Base-by-base conservation (phyloP, 2,797 vertebrate genomes). In the Heterohyrax brucei region DNA sequence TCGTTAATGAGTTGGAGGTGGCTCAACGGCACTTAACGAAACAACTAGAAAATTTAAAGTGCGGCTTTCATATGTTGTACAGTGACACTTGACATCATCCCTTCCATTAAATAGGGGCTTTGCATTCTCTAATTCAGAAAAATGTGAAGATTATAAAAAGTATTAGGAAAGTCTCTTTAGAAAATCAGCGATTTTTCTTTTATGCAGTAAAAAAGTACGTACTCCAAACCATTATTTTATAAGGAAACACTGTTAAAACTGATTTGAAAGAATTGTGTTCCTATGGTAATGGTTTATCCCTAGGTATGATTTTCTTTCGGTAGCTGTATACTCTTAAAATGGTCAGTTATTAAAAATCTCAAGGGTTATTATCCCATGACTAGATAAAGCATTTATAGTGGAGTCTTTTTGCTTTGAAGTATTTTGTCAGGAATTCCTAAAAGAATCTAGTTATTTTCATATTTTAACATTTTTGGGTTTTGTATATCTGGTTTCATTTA, bases 401-500 rank as follows among this genome's bases (percentile, higher is more conserved):
- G 13, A 70, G 77, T 10, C 70, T 94, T 10, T 10, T 5, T 56
- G 30, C 59, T 80, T 94, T 85, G 21, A 83, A 75, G 50, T 30
- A 61, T 46, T 28, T 30, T 48, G 3, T 62, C 22, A 56, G 46
- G 14, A 79, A 24, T 64, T 56, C 16, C 48, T 80, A 6, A 28
- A 56, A 59, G 59, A 82, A 80, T 59, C 44, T 62, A 0, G 66
- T 10, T 48, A 62, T 88, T 92, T 12, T 48, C 6, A 4, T 13
- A 21, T 62, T n/a, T 13, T n/a, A n/a, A 62, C 7, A 73, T 6
- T 48, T 94, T 56, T 64, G 91, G 91, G 48, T 62, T 72, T 62
- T 72, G 70, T 95, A 30, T 26, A 4, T 82, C 44, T 80, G 80
- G 89, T 95, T 19, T 78, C 70, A 92, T 94, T 78, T 77, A 76